These are phyloP conservation scores for Phacellophora camtschatica DNA, from an alignment of 30 jellyfish, hydroid and myxozoan genomes.

Conservation along the genomic window DNA sequence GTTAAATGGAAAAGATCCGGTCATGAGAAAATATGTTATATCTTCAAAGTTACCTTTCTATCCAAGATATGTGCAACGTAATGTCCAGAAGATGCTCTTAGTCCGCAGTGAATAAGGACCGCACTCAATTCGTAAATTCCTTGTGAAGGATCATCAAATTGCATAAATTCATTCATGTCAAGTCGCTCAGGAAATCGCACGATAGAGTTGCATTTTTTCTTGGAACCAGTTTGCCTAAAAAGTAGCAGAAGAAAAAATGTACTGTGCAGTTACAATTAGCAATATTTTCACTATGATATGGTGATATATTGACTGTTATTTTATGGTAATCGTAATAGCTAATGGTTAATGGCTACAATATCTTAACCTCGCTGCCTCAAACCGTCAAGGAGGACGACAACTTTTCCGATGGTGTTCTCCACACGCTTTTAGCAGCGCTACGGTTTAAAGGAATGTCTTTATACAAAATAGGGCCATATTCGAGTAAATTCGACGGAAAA, in stretches of 20 bases:
- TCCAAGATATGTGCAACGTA: constrained; percentile 93
- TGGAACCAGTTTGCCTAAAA: constrained; percentile 82
- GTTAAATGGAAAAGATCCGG: too few relatives aligned
- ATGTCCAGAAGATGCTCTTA: constrained; percentile 93
- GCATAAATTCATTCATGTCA: constrained; percentile 83
- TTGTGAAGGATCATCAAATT: constrained; percentile 47
- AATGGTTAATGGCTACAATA: not conserved
- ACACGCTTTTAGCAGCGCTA: too few relatives aligned
- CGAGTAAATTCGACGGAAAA: too few relatives aligned
- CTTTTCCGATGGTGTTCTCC: too few relatives aligned
- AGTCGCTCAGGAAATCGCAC: constrained; percentile 76
- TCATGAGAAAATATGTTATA: too few relatives aligned
- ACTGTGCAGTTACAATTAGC: not conserved
- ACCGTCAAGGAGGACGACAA: too few relatives aligned
- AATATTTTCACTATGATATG: not conserved
- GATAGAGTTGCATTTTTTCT: constrained; percentile 65
- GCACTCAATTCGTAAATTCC: constrained; percentile 82
- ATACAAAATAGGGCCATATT: too few relatives aligned
- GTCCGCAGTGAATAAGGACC: constrained; percentile 88
- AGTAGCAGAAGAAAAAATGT: not conserved
- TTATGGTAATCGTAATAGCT: too few relatives aligned
- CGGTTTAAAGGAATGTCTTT: too few relatives aligned
- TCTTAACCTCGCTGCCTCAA: not conserved
- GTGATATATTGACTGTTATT: too few relatives aligned
- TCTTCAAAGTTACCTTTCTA: constrained; percentile 75